These are phyloP conservation scores for Bolborhynchus lineola DNA, from an alignment of 2,113 vertebrate genomes.

Conservation along the genomic window DNA sequence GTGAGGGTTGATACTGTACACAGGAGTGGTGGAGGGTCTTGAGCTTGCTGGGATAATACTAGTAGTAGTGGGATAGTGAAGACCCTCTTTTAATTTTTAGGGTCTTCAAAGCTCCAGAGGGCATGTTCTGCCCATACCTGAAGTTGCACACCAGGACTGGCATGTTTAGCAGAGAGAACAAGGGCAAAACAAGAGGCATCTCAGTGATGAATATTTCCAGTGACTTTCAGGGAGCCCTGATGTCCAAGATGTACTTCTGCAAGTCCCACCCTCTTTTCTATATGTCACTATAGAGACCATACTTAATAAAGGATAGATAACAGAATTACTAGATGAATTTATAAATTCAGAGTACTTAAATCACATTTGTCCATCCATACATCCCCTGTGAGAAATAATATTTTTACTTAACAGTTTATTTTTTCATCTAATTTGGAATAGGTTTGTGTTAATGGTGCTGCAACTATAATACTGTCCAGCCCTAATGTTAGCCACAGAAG, in stretches of 20 bases:
- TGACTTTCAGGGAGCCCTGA: background rate
- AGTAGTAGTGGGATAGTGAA: background rate
- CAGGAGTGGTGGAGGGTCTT: background rate
- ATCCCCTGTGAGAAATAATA: too few relatives aligned
- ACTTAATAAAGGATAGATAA: background rate
- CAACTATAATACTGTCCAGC: background rate
- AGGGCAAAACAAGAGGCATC: background rate
- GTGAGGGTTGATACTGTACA: background rate
- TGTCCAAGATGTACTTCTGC: background rate
- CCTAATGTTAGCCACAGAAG: background rate
- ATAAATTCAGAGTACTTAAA: background rate
- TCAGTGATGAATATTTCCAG: background rate
- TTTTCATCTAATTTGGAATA: background rate
- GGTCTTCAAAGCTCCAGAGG: background rate
- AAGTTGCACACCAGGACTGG: background rate
- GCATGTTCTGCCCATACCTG: background rate
- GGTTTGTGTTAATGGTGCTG: background rate
- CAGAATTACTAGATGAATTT: background rate
- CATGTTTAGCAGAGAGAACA: background rate
- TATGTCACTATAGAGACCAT: accelerated
- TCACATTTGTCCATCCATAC: background rate
- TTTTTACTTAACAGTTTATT: background rate
- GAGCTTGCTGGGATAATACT: background rate
- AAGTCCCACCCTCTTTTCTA: background rate
- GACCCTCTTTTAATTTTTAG: background rate